These are phyloP conservation scores for Sparidentex hasta DNA, from an alignment of 2,797 vertebrate genomes.

Conservation along the genomic window DNA sequence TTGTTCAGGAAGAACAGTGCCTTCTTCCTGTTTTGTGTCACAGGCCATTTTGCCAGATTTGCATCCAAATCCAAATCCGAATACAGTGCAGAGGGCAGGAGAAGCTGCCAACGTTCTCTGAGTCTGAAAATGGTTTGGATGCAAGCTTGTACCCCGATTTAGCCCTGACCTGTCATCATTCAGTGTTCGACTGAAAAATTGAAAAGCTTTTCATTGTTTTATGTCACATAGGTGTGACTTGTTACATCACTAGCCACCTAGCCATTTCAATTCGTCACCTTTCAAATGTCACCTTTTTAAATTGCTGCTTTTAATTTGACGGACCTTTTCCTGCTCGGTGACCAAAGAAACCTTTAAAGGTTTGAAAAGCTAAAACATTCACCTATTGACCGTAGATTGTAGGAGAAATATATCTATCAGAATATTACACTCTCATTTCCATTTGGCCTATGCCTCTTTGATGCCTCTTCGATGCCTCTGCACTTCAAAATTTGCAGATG, in stretches of 20 bases:
- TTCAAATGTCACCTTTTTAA: conserved; percentile 9
- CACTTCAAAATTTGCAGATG: neutral
- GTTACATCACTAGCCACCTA: neutral
- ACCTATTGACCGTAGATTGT: neutral
- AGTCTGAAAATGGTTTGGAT: conserved; percentile 16
- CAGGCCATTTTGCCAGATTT: conserved; percentile 27
- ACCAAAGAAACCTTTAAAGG: conserved; percentile 14
- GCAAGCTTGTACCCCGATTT: conserved; percentile 5
- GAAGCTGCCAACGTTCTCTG: conserved; percentile 30
- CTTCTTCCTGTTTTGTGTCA: conserved; percentile 36
- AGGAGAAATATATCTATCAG: neutral
- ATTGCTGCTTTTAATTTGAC: conserved; percentile 12
- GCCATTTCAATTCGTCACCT: conserved; percentile 30
- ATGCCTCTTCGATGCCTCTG: neutral
- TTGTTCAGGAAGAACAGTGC: conserved; percentile 32
- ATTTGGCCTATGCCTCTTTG: neutral
- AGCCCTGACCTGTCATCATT: conserved; percentile 27
- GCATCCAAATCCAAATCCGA: conserved; percentile 26
- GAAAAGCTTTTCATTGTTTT: conserved; percentile 33
- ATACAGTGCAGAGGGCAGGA: conserved; percentile 30
- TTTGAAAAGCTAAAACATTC: neutral
- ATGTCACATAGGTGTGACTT: conserved; percentile 22
- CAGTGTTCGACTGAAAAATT: neutral
- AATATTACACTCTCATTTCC: neutral
- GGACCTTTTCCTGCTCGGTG: neutral